phyloP scores from a whole-genome alignment of 2,888 invertebrate species.

The Mylabris sibirica region DNA sequence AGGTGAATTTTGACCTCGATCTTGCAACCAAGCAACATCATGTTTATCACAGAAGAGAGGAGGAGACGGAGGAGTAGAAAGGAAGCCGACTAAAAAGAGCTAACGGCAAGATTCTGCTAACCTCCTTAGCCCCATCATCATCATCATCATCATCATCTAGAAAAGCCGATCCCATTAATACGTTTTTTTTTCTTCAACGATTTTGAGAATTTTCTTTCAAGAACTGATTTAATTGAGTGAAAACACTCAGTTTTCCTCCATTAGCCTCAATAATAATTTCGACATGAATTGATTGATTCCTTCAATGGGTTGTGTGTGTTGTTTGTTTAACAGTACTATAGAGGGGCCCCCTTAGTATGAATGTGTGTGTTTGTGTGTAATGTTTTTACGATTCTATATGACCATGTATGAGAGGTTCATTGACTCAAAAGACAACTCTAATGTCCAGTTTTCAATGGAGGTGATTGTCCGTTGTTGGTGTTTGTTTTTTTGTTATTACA shows the following conservation, averaged over 20 bases:
- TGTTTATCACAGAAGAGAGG: background rate
- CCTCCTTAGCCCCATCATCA: conserved; percentile 19
- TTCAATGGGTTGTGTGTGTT: background rate
- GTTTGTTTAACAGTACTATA: conserved; percentile 3
- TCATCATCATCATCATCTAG: background rate
- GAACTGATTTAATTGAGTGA: background rate
- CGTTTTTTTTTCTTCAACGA: background rate
- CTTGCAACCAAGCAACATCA: conserved; percentile 11
- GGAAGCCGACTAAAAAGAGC: background rate
- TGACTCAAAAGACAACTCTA: conserved; percentile 40
- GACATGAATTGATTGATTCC: background rate
- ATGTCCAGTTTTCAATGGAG: conserved; percentile 44
- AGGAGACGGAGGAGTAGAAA: background rate
- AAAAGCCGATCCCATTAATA: background rate
- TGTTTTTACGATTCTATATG: conserved; percentile 4
- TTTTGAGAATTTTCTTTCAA: background rate
- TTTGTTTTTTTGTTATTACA: conserved; percentile 20
- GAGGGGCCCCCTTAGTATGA: background rate
- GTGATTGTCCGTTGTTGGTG: conserved; percentile 42
- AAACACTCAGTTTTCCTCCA: background rate
- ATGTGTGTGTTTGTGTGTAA: background rate
- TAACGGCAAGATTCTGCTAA: conserved; percentile 29
- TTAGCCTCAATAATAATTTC: background rate
- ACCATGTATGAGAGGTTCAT: conserved; percentile 38
- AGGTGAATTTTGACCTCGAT: conserved; percentile 36